phyloP scores from a whole-genome alignment of 2,797 vertebrate genomes.

The Rhinoraja longicauda region DNA sequence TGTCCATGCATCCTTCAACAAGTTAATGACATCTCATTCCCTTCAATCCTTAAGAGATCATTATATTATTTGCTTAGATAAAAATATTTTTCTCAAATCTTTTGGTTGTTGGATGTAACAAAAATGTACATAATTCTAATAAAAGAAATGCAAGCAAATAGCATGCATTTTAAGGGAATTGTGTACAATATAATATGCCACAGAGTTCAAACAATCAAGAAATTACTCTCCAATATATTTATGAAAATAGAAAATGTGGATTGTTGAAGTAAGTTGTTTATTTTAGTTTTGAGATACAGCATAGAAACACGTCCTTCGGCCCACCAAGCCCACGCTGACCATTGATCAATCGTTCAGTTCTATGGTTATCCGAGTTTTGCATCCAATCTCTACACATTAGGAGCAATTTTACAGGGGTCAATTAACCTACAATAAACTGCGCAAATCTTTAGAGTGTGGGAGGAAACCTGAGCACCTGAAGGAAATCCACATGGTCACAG shows the following conservation, averaged over 20 bases:
- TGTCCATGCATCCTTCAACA: background rate
- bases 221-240: background rate
- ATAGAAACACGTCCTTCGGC: too few species aligned
- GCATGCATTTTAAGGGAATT: background rate
- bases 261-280: background rate
- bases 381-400: too few species aligned
- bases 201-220: background rate
- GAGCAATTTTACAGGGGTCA: too few species aligned
- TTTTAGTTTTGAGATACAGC: too few species aligned
- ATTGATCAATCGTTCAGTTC: too few species aligned
- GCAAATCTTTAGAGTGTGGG: too few species aligned
- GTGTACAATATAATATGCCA: background rate
- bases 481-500: too few species aligned
- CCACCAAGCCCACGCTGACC: too few species aligned
- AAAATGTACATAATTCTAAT: background rate
- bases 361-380: too few species aligned
- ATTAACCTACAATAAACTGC: too few species aligned
- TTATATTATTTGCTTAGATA: background rate
- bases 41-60: background rate
- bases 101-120: background rate
- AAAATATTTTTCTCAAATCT: background rate
- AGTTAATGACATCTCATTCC: conserved; percentile 42
- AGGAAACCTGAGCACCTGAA: too few species aligned
- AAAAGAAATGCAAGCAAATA: background rate
- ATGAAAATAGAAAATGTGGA: background rate